A percentile compares a stretch with the other conserved stretches of the same genome.
These are phyloP conservation scores for Pheucticus melanocephalus DNA, from an alignment of 2,113 vertebrate genomes.

Conservation along the genomic window DNA sequence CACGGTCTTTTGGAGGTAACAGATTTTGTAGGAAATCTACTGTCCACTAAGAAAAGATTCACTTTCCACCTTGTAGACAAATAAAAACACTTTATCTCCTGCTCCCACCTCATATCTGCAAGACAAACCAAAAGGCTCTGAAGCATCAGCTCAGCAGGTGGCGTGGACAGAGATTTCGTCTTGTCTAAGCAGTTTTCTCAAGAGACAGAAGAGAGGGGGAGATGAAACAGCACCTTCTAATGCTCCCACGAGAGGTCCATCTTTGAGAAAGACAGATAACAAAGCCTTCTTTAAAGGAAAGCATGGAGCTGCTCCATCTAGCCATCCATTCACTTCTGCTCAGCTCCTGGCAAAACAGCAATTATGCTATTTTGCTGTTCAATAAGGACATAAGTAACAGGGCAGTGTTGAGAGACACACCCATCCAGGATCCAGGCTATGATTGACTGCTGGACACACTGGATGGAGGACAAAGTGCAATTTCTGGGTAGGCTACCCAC, in stretches of 20 bases:
- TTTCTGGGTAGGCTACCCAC: not conserved
- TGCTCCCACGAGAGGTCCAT: fast-evolving
- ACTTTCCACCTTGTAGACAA: not conserved
- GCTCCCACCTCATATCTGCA: not conserved
- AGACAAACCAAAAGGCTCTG: not conserved
- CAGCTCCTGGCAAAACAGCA: too few species aligned
- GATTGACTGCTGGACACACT: not conserved
- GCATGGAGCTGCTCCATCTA: not conserved
- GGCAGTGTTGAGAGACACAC: not conserved
- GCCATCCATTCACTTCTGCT: not conserved
- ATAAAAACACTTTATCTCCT: not conserved
- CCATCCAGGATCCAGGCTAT: not conserved
- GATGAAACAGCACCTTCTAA: not conserved
- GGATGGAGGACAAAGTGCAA: not conserved
- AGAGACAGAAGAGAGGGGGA: not conserved
- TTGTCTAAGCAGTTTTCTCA: not conserved
- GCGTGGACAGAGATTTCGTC: fast-evolving
- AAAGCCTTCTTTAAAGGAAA: not conserved
- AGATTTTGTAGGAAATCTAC: not conserved
- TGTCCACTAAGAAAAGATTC: not conserved
- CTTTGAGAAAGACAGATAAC: not conserved
- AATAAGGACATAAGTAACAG: not conserved
- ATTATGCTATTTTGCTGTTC: not conserved
- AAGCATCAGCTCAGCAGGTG: not conserved
- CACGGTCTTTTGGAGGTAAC: not conserved